Base-by-base conservation (phyloP, 1,140 invertebrate species). In the Vanessa tameamea region DNA sequence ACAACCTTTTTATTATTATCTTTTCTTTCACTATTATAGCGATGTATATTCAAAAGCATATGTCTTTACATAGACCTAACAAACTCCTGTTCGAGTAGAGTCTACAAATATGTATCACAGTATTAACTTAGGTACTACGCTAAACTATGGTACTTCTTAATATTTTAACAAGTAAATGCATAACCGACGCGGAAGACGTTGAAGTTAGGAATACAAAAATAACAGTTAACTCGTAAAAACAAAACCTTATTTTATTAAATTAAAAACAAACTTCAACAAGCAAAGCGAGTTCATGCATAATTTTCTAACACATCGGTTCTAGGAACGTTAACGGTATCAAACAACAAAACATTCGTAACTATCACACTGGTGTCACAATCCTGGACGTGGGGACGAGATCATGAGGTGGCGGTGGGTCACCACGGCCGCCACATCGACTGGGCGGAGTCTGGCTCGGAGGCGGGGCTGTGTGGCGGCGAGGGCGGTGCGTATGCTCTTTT, bases 401-500 rank as follows among this genome's bases (percentile, higher is more conserved):
- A 66, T 53, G 72, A 26, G 63, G 31, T 64, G 64, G 47, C 26
- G 23, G 53, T 57, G 53, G 72, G 67, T 94, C 93, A 92, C 94
- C 94, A 93, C 51, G 93, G 93, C 74, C 93, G 85, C 93, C 93
- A 93, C 90, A 92, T 92, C 79, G 91, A 89, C 57, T 69, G 68
- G 89, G 92, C 83, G 92, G 91, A 81, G 91, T 92, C 89, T 72
- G 93, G 85, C 69, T 94, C 92, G 80, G 89, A 91, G 81, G 94
- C 93, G 79, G 94, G 93, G 81, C 93, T 93, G 81, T 94, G 89
- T 64, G 95, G 94, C 82, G 93, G 92, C 48, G 91, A 94, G 59
- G 94, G 93, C 79, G 94, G 93, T 20, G 68, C 68, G 87, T 92
- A 92, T 78, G 78, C 77, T 76, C 88, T 87, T 82, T 92, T 91